Conservation (phyloP, 2,113 vertebrate species). For the Globicephala melas region DNA sequence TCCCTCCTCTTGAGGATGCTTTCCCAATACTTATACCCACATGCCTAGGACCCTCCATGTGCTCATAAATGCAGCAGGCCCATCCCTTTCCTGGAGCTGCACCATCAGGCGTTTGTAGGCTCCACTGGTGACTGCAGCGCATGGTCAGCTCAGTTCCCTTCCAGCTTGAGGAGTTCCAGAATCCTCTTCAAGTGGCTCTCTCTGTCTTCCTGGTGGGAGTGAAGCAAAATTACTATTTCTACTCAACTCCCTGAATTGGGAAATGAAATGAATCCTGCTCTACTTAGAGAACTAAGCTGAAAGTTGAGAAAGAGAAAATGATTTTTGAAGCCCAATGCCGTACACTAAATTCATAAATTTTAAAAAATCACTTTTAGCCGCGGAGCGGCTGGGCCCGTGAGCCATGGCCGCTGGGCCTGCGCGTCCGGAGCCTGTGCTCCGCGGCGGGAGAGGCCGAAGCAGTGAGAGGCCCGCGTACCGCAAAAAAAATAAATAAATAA, state of each 20-base stretch:
- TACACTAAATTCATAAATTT: not conserved
- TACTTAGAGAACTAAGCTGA: not conserved
- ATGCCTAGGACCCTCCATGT: rapidly evolving
- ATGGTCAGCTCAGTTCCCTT: not conserved
- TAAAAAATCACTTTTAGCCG: not conserved
- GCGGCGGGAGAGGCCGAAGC: too few relatives aligned
- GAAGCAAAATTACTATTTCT: not conserved
- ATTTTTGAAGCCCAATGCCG: not conserved
- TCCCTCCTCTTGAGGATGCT: not conserved
- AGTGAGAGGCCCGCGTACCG: too few relatives aligned
- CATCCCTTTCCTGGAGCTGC: not conserved
- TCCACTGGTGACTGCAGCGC: not conserved
- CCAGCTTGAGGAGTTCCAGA: not conserved
- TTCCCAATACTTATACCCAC: too few relatives aligned
- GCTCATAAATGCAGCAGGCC: not conserved
- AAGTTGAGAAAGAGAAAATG: not conserved
- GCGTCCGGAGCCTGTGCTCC: too few relatives aligned
- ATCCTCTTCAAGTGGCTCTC: rapidly evolving
- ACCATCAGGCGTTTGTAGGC: too few relatives aligned
- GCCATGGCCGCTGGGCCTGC: too few relatives aligned
- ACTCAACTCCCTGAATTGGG: not conserved
- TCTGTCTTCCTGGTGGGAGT: not conserved
- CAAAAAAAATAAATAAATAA: not conserved
- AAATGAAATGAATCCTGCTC: not conserved
- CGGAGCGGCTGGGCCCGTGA: too few relatives aligned